Percentiles rank a stretch among this genome's conserved stretches.
phyloP scores from a whole-genome alignment of 2,797 vertebrate species.

The Sardinella longiceps region DNA sequence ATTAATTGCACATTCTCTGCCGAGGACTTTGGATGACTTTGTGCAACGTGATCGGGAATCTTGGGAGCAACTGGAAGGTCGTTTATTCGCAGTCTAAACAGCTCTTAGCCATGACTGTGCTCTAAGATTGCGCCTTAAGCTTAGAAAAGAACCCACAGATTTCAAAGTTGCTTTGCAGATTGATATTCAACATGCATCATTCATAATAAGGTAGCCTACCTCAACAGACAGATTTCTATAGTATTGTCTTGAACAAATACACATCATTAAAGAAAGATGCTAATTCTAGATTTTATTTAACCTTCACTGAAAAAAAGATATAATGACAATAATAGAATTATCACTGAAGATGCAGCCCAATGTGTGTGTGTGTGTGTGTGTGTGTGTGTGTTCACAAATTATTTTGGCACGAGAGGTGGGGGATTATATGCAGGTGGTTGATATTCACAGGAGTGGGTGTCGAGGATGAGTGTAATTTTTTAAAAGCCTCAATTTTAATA shows the following conservation, averaged over 20 bases:
- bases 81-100: neutral
- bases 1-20: constrained; percentile 59
- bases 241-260: neutral
- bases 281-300: neutral
- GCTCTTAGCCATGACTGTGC: neutral
- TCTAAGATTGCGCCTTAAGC: neutral
- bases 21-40: constrained; percentile 57
- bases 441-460: constrained; percentile 20
- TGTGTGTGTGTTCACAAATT: neutral
- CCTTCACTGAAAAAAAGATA: neutral
- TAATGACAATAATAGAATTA: neutral
- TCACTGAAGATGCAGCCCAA: neutral
- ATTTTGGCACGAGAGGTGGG: neutral
- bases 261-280: neutral
- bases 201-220: neutral
- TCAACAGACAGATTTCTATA: neutral
- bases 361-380: neutral
- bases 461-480: neutral
- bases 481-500: constrained; percentile 9
- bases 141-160: neutral
- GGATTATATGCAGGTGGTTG: constrained; percentile 8
- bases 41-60: constrained; percentile 35
- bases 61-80: neutral
- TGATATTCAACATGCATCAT: neutral
- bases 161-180: no score